Percentiles rank a stretch among this genome's conserved stretches.
Evolutionary conservation across 30 jellyfish, hydroid and myxozoan species (phyloP).

Genomic region (Cassiopea xamachana): DNA sequence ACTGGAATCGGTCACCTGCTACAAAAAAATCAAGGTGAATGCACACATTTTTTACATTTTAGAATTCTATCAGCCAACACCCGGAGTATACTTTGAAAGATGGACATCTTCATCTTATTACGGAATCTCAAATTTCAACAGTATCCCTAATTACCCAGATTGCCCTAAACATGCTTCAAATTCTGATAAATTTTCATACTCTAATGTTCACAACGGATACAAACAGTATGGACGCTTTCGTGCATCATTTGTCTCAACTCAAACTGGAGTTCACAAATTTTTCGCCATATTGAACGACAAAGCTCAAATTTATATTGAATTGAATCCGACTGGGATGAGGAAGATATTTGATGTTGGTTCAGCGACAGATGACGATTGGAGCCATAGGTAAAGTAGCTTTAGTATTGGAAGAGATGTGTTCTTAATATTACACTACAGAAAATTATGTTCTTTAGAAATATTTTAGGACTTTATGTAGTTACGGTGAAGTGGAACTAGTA

Average conservation of each 20-base stretch:
- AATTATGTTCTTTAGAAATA: background rate
- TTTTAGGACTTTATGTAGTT: background rate
- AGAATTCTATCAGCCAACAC: slow-evolving; percentile 51
- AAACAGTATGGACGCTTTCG: slow-evolving; percentile 44
- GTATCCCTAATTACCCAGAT: slow-evolving; percentile 52
- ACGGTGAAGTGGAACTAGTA: background rate
- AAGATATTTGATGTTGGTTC: background rate
- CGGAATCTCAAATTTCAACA: slow-evolving; percentile 11
- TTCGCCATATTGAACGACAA: slow-evolving; percentile 33
- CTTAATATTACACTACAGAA: background rate
- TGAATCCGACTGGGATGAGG: slow-evolving; percentile 14
- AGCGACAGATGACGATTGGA: slow-evolving; percentile 30
- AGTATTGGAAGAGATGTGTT: background rate
- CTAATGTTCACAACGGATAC: background rate
- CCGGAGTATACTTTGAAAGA: slow-evolving; percentile 33
- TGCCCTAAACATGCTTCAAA: slow-evolving; percentile 35
- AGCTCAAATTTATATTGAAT: slow-evolving; percentile 11
- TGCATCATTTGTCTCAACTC: slow-evolving; percentile 36
- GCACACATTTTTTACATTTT: background rate
- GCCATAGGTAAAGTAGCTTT: slow-evolving; percentile 7
- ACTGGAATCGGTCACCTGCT: no score
- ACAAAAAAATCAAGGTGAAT: no score
- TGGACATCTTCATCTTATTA: slow-evolving; percentile 29
- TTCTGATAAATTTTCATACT: slow-evolving; percentile 25
- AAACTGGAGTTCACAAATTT: slow-evolving; percentile 54